Evolutionary conservation across 1,140 invertebrate genomes (phyloP).

Genomic region (Hirudo medicinalis): DNA sequence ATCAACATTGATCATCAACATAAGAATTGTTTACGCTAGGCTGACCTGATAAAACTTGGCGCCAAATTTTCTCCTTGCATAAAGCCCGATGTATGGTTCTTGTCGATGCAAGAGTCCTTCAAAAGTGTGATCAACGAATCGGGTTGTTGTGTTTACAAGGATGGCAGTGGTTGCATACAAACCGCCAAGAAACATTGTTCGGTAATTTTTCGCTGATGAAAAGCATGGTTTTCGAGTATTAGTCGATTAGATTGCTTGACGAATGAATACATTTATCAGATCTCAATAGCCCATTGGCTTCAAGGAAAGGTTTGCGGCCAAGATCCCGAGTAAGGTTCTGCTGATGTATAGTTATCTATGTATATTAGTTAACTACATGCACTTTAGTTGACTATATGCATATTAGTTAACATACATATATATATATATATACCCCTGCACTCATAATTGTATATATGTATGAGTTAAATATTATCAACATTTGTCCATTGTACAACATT

Average conservation of each 20-base stretch:
- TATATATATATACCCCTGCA: too few species aligned
- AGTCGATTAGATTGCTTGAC: too few species aligned
- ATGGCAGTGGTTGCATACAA: conserved; percentile 90
- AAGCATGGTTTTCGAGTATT: neutral
- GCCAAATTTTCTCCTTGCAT: conserved; percentile 11
- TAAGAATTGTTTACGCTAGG: neutral
- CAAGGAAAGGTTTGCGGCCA: conserved; percentile 72
- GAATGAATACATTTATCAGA: neutral
- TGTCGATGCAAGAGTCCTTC: conserved; percentile 48
- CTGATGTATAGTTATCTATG: neutral
- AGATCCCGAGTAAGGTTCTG: conserved; percentile 68
- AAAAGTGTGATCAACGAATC: conserved; percentile 72
- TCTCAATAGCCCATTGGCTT: neutral
- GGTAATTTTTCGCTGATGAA: conserved; percentile 35
- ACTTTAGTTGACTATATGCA: too few species aligned
- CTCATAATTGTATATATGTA: too few species aligned
- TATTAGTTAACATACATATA: too few species aligned
- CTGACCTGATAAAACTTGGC: neutral
- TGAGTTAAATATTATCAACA: too few species aligned
- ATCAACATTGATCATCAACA: too few species aligned
- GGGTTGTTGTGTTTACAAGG: conserved; percentile 62
- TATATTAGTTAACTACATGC: conserved; percentile 8
- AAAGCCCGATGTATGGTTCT: neutral
- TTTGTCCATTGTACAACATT: too few species aligned
- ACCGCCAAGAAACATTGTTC: conserved; percentile 87